Base-by-base conservation (phyloP, 92 coral and sea anemone genomes). In the Heteractis magnifica region DNA sequence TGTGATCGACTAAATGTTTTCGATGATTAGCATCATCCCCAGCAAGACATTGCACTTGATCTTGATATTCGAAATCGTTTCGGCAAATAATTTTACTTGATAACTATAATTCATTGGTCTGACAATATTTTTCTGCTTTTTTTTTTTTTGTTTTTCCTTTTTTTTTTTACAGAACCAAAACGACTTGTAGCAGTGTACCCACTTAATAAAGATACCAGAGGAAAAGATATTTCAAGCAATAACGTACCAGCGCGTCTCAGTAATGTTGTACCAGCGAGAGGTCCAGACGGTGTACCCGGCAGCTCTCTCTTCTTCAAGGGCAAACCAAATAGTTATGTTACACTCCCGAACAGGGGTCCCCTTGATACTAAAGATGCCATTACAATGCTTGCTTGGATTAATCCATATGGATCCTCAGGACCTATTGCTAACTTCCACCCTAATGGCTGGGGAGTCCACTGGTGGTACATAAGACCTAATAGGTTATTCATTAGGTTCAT, bases 371-470 rank as follows among this genome's bases (percentile, higher is more conserved):
- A 81, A 51, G 77, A 89, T 70, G 85, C 97, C 60, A 93, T 93
- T 21, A 93, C 97, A 7, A 60, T 93, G 44, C 44, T 87, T 16
- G 97, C 94, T 6, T 93, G 94, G 94, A 87, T 93, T 52, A 84
- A 85, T 19, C 93, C 94, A 2, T 23, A 79, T 20, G 94, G 94
- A 55, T 77, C 49, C 6, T 71, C 91, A 18, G 97, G 97, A 34
- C 97, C 97, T 6, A 91, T 93, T 49, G 92, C 87, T 70, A 92
- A 93, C 77, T 93, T 88, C 89, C 92, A 91, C 56, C 97, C 94
- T 49, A 93, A 87, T 50, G 94, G 92, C 6, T 88, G 92, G 87
- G 94, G 91, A 6, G 91, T 93, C 8, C 94, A 93, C 52, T 92
- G 88, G 72, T 93, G 93, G 94, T 83, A 89, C 49, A n/a, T 77